Percentiles rank a stretch among this genome's conserved stretches.
These are phyloP conservation scores for Centruroides vittatus DNA, from an alignment of 1,140 invertebrate species.

Conservation along the genomic window DNA sequence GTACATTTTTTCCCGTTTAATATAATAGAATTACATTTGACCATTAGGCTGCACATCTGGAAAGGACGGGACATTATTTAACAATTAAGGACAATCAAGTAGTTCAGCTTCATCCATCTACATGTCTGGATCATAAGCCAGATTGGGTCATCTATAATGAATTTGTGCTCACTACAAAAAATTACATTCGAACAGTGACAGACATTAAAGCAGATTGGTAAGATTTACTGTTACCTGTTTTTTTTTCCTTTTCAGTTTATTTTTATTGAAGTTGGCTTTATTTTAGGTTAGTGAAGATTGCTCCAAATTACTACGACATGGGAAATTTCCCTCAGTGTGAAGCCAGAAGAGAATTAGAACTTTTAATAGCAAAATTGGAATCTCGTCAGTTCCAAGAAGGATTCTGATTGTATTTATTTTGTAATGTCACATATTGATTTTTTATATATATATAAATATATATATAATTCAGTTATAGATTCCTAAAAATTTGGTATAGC, in stretches of 20 bases:
- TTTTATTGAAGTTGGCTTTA: constrained; percentile 1
- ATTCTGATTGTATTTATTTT: constrained; percentile 36
- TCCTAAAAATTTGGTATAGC: too few relatives aligned
- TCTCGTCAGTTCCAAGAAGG: constrained; percentile 71
- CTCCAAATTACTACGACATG: constrained; percentile 96
- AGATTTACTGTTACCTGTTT: constrained; percentile 26
- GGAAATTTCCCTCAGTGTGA: constrained; percentile 96
- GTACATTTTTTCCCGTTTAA: too few relatives aligned
- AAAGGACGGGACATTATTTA: constrained; percentile 89
- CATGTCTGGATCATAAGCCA: constrained; percentile 96
- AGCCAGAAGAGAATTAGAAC: constrained; percentile 81
- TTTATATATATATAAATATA: too few relatives aligned
- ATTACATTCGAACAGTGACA: constrained; percentile 97
- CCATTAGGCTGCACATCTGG: constrained; percentile 75
- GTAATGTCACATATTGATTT: too few relatives aligned
- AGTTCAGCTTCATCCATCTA: constrained; percentile 96
- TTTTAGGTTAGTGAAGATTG: constrained; percentile 78
- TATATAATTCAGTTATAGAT: too few relatives aligned
- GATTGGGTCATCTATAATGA: constrained; percentile 99
- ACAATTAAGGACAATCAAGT: constrained; percentile 99
- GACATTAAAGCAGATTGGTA: constrained; percentile 89
- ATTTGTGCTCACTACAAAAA: constrained; percentile 98
- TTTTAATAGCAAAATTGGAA: constrained; percentile 64
- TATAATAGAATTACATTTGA: neutral
- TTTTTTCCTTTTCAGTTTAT: too few relatives aligned